Evolutionary conservation across 35 echinoderm and acorn worm genomes (phyloP), one percentile per base, ranked within the genome.

Genomic region (Lytechinus pictus): DNA sequence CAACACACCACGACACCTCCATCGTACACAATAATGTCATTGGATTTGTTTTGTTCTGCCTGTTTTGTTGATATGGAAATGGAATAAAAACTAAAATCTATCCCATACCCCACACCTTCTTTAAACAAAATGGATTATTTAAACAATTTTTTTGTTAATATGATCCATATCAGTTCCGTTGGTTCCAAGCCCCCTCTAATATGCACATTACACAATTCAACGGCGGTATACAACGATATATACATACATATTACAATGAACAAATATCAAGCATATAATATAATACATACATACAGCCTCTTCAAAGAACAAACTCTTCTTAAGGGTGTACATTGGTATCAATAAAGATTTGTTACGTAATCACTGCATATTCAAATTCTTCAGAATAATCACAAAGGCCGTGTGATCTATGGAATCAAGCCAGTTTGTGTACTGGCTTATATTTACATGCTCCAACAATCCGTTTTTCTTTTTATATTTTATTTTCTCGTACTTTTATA

Each of bases 321-420:
- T 21, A 55, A n/a, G 52, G 27, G 92, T 24, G 55, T 28, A 44
- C 53, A 55, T 93, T 27, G 92, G 57, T 5, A 53, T 93, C 29
- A 93, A 93, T 93, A 93, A 93, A 93, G 92, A 93, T 93, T 57
- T 11, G 27, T 93, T 93, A 93, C 92, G 92, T 93, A 93, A 93
- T 93, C 52, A 54, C 92, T 13, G 92, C 28, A 93, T 93, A 93
- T 93, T 54, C 92, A 57, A 93, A 33, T 93, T 93, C 53, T 93
- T 79, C 66, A 79, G n/a, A n/a, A 24, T 79, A 24, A 79, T 79
- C n/a, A 79, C 66, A 79, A 79, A 90, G 52, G 88, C 28, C 88
- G n/a, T 52, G 5, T 9, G 56, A 13, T 58, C 56, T 88, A 88
- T 52, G 16, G 88, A 54, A 90, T 90, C 52, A 16, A 7, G 66